Conservation (phyloP, 2,113 vertebrate species). For the Anhinga rufa region DNA sequence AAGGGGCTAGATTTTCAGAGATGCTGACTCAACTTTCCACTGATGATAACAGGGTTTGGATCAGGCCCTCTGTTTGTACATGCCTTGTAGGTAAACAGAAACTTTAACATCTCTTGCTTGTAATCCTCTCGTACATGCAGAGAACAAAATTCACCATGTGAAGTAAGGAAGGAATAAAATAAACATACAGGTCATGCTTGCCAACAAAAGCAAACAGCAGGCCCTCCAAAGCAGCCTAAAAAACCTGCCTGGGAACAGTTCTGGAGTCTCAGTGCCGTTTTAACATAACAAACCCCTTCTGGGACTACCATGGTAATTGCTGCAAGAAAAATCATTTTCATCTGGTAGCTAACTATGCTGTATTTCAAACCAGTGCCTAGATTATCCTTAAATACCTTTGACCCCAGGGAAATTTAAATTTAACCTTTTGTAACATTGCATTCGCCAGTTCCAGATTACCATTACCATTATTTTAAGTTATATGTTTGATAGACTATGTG, state of each 20-base stretch:
- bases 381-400: conserved; percentile 60
- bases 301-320: conserved; percentile 54
- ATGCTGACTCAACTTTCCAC: not conserved
- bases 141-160: conserved; percentile 61
- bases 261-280: conserved; percentile 40
- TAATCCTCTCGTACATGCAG: conserved; percentile 48
- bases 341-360: conserved; percentile 39
- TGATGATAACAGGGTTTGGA: not conserved
- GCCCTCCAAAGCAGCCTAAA: conserved; percentile 59
- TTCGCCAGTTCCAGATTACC: conserved; percentile 21
- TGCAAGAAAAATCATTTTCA: conserved; percentile 68
- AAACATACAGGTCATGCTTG: conserved; percentile 59
- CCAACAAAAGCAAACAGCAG: conserved; percentile 63
- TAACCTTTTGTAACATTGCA: conserved; percentile 30
- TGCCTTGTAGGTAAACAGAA: conserved; percentile 68
- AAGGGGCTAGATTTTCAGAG: not conserved
- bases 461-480: not conserved
- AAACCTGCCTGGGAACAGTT: conserved; percentile 22
- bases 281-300: conserved; percentile 62
- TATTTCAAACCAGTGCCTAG: conserved; percentile 49
- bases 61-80: conserved; percentile 53
- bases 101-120: conserved; percentile 57
- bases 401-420: conserved; percentile 55
- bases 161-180: conserved; percentile 57
- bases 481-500: not conserved